Evolutionary conservation across 1,140 invertebrate genomes (phyloP), one percentile per base, ranked within the genome.

Genomic region (Teleogryllus occipitalis): DNA sequence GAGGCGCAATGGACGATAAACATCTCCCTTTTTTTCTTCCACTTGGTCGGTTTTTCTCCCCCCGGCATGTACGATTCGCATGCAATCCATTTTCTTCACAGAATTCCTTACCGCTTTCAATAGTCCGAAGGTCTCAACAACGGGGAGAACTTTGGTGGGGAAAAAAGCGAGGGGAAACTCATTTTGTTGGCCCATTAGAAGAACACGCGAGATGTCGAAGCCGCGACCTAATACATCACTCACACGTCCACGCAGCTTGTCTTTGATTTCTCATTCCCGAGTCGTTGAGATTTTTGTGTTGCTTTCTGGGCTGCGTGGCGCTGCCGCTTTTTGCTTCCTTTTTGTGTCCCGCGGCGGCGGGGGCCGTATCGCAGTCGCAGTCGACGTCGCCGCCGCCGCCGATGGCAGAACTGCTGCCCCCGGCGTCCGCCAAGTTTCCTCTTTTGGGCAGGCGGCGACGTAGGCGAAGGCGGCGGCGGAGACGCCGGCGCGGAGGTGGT

Each of bases 81-180:
- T 77, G 76, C 76, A 77, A 77, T 77, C 47, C 76, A 77, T 77
- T 77, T 77, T 77, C 47, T 54, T 77, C 76, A 48, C 76, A 48
- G 76, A 77, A 77, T 77, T 77, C 76, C n/a, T 77, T 48, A n/a
- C 8, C 46, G 47, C 48, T 77, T 77, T 77, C 76, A n/a, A 76
- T 76, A 77, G 76, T 48, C 10, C 48, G 48, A 49, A 49, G 47
- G 15, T 21, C 12, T 48, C 6, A 10, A 14, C 3, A n/a, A 15
- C 39, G 7, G 48, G 46, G 48, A 48, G 21, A 77, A 75, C n/a
- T 39, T 39, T 39, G 27, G 27, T 39, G 27, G 21, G 48, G 76
- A 77, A 77, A 21, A 77, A 47, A 10, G 46, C 74, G n/a, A 22
- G n/a, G 10, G 10, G 46, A n/a, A 39, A 47, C 76, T 77, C 76